phyloP scores from a whole-genome alignment of 2,888 invertebrate genomes.

The Plusia festucae region DNA sequence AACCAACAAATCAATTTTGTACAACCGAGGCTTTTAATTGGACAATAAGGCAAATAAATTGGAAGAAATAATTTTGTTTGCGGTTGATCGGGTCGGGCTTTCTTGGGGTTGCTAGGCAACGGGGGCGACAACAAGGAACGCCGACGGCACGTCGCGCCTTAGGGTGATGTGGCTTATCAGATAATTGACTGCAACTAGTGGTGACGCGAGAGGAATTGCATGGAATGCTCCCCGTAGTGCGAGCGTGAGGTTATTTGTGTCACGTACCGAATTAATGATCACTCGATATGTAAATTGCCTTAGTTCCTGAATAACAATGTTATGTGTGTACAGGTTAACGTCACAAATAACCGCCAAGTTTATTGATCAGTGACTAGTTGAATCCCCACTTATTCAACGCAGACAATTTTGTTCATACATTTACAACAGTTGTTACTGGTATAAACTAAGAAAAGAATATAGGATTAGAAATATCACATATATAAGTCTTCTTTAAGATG shows the following conservation, averaged over 20 bases:
- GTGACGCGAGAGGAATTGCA: constrained; percentile 68
- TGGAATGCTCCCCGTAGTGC: constrained; percentile 49
- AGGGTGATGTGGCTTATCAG: constrained; percentile 79
- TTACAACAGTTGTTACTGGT: too few species aligned
- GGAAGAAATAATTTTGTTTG: constrained; percentile 73
- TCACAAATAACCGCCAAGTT: constrained; percentile 10
- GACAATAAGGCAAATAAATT: constrained; percentile 64
- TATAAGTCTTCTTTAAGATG: too few species aligned
- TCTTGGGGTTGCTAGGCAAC: constrained; percentile 68
- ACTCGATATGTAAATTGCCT: constrained; percentile 58
- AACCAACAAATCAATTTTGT: constrained; percentile 75
- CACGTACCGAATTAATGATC: constrained; percentile 62
- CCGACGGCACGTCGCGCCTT: constrained; percentile 54
- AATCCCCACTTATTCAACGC: background rate
- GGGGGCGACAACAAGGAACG: constrained; percentile 60
- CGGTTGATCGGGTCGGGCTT: constrained; percentile 64
- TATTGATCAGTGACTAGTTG: background rate
- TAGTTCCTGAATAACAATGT: constrained; percentile 46
- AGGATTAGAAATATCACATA: too few species aligned
- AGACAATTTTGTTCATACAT: background rate
- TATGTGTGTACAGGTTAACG: constrained; percentile 24
- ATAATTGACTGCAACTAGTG: constrained; percentile 81
- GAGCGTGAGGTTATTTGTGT: constrained; percentile 51
- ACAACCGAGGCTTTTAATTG: constrained; percentile 70
- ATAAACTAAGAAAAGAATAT: too few species aligned